Percentiles rank a stretch among this genome's conserved stretches.
Evolutionary conservation across 2,888 invertebrate genomes (phyloP).

Genomic region (Hecatera dysodea): DNA sequence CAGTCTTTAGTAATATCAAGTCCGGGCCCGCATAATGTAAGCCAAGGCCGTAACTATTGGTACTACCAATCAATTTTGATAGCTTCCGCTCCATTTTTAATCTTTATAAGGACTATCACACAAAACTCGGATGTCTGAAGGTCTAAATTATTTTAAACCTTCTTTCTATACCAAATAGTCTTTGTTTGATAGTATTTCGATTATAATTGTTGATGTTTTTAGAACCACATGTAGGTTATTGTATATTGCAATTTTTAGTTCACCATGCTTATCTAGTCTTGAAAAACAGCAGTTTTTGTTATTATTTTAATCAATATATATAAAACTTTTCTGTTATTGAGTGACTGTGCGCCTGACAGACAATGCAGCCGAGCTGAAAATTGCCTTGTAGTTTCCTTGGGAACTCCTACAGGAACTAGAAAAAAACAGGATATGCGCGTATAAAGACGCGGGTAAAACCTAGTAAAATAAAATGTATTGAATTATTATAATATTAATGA

Average conservation of each 20-base stretch:
- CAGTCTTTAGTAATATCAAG: slow-evolving; percentile 8
- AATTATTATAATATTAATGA: background rate
- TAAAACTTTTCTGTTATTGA: background rate
- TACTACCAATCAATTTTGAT: slow-evolving; percentile 33
- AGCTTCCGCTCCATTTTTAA: slow-evolving; percentile 36
- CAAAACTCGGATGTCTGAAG: background rate
- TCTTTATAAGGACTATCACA: slow-evolving; percentile 24
- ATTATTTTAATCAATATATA: background rate
- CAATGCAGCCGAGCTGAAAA: too few relatives aligned
- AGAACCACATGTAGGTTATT: slow-evolving; percentile 6
- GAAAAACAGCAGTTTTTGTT: background rate
- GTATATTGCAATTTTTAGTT: slow-evolving; percentile 29
- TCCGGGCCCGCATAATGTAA: background rate
- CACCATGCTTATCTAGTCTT: background rate
- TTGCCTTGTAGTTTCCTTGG: too few relatives aligned
- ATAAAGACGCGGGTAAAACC: too few relatives aligned
- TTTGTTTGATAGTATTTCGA: slow-evolving; percentile 11
- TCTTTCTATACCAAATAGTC: background rate
- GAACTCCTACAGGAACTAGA: too few relatives aligned
- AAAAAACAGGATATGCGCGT: too few relatives aligned
- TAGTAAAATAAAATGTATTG: too few relatives aligned
- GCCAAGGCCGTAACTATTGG: slow-evolving; percentile 2
- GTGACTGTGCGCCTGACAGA: too few relatives aligned
- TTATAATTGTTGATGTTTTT: slow-evolving; percentile 11
- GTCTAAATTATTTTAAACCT: background rate